Percentiles rank a stretch among this genome's conserved stretches.
phyloP scores from a whole-genome alignment of 37 sponge, comb jelly and placozoan genomes.

The Axinella damicornis region DNA sequence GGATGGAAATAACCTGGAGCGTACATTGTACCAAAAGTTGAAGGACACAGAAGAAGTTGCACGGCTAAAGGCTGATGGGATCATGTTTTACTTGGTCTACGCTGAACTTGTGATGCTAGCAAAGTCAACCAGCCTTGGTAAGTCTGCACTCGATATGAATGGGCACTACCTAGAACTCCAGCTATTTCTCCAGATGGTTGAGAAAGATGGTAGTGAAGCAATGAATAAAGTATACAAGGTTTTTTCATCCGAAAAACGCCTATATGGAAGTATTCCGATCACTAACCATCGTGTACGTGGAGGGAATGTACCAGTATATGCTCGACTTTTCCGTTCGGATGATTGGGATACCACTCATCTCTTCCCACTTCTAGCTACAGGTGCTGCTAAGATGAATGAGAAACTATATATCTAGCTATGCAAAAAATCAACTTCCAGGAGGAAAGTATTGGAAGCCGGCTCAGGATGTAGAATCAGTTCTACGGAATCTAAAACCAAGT shows the following conservation, averaged over 20 bases:
- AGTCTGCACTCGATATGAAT: constrained; percentile 49
- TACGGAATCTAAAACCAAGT: constrained; percentile 23
- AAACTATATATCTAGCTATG: constrained; percentile 22
- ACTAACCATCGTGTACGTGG: constrained; percentile 26
- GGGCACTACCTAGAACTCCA: constrained; percentile 43
- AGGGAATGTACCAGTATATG: neutral
- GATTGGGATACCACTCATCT: neutral
- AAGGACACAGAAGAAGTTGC: constrained; percentile 23
- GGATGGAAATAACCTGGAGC: no score
- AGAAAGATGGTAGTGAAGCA: neutral
- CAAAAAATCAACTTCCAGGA: constrained; percentile 31
- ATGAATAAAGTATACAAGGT: constrained; percentile 7
- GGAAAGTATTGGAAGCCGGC: constrained; percentile 51
- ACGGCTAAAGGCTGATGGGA: constrained; percentile 42
- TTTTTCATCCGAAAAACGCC: constrained; percentile 44
- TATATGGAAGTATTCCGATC: constrained; percentile 10
- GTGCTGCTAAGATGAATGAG: constrained; percentile 14
- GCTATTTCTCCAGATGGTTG: constrained; percentile 24
- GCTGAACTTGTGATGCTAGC: constrained; percentile 40
- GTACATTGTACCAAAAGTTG: constrained; percentile 10
- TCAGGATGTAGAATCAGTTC: neutral
- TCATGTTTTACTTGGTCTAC: constrained; percentile 55
- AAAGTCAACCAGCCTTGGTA: constrained; percentile 23
- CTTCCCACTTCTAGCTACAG: constrained; percentile 20
- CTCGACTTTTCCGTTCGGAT: constrained; percentile 12